Percentiles rank a stretch among this genome's conserved stretches.
Conservation (phyloP, 53 echinoderm and acorn worm genomes). For the Paracentrotus lividus region DNA sequence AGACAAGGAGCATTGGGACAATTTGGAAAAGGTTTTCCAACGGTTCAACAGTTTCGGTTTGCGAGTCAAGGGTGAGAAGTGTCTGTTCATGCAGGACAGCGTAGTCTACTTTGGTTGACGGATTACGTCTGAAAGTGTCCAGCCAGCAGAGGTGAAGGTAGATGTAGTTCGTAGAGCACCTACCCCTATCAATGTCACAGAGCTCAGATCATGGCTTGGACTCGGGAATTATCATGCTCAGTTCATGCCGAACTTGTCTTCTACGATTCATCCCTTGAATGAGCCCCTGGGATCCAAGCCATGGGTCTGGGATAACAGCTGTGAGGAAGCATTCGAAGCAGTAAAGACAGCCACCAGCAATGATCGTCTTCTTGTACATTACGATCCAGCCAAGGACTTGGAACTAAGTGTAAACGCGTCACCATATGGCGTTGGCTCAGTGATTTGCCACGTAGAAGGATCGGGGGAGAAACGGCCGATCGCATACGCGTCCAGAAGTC, state of each 20-base stretch:
- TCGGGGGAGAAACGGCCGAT: slow-evolving; percentile 73
- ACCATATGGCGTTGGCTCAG: slow-evolving; percentile 35
- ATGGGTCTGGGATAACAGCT: not conserved
- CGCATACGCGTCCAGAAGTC: slow-evolving; percentile 78
- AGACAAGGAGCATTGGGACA: not conserved
- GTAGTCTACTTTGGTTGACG: no score
- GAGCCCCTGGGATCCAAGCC: not conserved
- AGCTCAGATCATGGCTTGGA: no score
- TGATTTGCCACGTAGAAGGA: not conserved
- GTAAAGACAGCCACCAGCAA: not conserved
- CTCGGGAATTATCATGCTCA: not conserved
- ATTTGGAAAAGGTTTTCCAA: no score
- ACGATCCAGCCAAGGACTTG: not conserved
- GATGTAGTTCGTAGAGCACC: no score
- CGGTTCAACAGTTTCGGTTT: no score
- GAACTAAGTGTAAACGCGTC: not conserved
- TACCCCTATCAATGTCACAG: no score
- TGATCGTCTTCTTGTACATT: not conserved
- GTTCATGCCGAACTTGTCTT: not conserved
- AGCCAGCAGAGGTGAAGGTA: no score
- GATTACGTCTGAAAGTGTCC: no score
- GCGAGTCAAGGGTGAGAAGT: no score
- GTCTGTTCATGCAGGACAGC: no score
- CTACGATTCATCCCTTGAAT: not conserved
- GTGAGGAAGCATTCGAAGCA: slow-evolving; percentile 2